A percentile compares a stretch with the other conserved stretches of the same genome.
Conservation (phyloP, 2,888 invertebrate genomes). For the Dolichomitus sp. region DNA sequence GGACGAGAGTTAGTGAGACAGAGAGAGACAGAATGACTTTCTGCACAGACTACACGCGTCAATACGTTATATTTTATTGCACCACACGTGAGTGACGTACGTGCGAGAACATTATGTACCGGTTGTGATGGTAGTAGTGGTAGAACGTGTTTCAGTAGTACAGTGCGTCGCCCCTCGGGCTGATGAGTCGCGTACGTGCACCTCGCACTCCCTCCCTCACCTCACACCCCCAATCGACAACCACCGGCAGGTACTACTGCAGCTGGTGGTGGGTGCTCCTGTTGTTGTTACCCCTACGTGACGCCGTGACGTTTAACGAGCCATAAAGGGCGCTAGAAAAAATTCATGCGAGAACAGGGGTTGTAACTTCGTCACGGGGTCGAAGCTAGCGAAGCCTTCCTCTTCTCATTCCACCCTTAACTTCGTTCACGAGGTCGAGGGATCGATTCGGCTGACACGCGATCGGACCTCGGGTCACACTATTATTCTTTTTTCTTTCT, state of each 20-base stretch:
- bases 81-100: conserved; percentile 17
- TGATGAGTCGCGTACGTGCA: conserved; percentile 42
- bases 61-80: conserved; percentile 58
- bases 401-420: conserved; percentile 30
- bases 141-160: conserved; percentile 1
- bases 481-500: conserved; percentile 15
- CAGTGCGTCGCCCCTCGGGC: conserved; percentile 27
- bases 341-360: conserved; percentile 49
- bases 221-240: conserved; percentile 18
- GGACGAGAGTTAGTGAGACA: neutral
- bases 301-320: conserved; percentile 62
- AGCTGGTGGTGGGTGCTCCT: neutral
- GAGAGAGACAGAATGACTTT: too few relatives aligned
- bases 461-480: conserved; percentile 36
- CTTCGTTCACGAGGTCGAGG: conserved; percentile 21
- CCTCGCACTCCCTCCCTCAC: conserved; percentile 5
- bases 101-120: neutral
- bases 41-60: conserved; percentile 38
- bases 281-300: conserved; percentile 33
- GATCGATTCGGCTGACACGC: conserved; percentile 43
- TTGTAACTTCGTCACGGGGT: conserved; percentile 49
- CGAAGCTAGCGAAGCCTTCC: conserved; percentile 15
- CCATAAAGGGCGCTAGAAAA: conserved; percentile 61
- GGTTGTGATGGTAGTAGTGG: neutral
- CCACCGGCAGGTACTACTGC: neutral